A percentile compares a stretch with the other conserved stretches of the same genome.
Evolutionary conservation across 2,797 vertebrate species (phyloP).

Genomic region (Sciurus carolinensis): DNA sequence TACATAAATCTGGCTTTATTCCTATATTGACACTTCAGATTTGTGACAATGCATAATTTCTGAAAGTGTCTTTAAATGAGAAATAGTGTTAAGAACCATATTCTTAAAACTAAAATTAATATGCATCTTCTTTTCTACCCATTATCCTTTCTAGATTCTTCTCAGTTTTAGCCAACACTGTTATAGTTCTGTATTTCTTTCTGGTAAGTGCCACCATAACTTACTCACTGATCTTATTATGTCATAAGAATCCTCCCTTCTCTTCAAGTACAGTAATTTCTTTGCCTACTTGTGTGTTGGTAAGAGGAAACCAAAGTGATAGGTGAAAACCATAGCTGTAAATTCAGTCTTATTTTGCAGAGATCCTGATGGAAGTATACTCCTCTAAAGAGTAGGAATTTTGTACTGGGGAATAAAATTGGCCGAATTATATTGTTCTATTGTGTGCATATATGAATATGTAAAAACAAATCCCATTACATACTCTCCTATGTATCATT

Average conservation of each 20-base stretch:
- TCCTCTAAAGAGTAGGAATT: neutral
- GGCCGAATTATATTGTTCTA: no score
- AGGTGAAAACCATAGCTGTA: neutral
- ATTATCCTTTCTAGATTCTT: neutral
- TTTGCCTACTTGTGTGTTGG: neutral
- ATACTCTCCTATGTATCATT: no score
- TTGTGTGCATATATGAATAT: no score
- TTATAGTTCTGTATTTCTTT: neutral
- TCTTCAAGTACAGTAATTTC: neutral
- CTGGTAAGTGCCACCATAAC: neutral
- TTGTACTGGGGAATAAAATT: neutral
- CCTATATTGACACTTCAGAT: neutral
- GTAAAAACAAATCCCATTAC: no score
- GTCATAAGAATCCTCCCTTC: neutral
- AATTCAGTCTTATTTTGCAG: neutral
- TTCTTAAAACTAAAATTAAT: neutral
- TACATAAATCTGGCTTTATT: neutral
- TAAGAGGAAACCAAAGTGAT: neutral
- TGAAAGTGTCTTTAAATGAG: neutral
- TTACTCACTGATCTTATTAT: neutral
- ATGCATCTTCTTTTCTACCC: neutral
- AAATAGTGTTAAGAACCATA: neutral
- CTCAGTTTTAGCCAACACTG: neutral
- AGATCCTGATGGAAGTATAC: neutral
- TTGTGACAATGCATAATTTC: neutral